Evolutionary conservation across 2,888 invertebrate genomes (phyloP), one percentile per base, ranked within the genome.

Genomic region (Endotricha flammealis): DNA sequence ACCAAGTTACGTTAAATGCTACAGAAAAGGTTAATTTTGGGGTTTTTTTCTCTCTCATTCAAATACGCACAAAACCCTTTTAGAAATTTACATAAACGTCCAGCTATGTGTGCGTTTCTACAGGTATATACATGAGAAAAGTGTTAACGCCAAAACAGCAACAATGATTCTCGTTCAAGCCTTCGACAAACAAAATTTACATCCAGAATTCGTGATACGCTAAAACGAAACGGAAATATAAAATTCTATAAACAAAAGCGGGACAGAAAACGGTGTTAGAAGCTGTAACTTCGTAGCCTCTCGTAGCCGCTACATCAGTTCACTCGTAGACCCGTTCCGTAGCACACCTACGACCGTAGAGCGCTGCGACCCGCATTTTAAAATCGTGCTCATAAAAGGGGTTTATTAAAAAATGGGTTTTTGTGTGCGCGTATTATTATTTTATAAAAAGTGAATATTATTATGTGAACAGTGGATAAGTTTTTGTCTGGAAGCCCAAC

Each of bases 381-480:
- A 42, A 39, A 31, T 43, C 27, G 35, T 39, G 39, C 39, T 12
- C 24, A 31, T 42, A 47, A 42, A 32, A 33, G 37, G 39, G 39
- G 36, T 43, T 33, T 34, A 42, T 35, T 40, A 24, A 38, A 48
- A 44, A 55, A 58, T 55, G 51, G 45, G 53, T 56, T 39, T 64
- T 62, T 59, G 57, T 54, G 50, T 59, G 59, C 53, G 62, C 57
- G 58, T 53, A 42, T 46, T 44, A 58, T 54, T 58, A 51, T 58
- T 56, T 51, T 50, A 50, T 56, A 48, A 53, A 51, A 50, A 48
- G 62, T 64, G 66, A 53, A 61, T 41, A 62, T 70, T 78, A 75
- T 70, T 68, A 80, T 81, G 79, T 82, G 79, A 81, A 81, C 79
- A 80, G 85, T 85, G 85, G 85, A 83, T 81, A 80, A 73, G 69